Base-by-base conservation (phyloP, 2,113 vertebrate genomes). In the Nibea coibor region DNA sequence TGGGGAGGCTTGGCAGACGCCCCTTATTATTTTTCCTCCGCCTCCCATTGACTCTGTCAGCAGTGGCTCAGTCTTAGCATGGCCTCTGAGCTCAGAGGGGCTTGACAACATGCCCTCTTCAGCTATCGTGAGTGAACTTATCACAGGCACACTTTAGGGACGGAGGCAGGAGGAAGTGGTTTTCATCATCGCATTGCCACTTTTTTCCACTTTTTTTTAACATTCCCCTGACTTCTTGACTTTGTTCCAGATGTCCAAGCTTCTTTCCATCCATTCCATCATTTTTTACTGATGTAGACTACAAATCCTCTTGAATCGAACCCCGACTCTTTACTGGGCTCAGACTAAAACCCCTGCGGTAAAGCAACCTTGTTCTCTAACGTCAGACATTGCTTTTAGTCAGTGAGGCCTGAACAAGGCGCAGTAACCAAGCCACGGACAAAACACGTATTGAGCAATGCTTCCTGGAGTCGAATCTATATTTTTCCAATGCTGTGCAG, bases 1-100 rank as follows among this genome's bases (percentile, higher is more conserved):
- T 82, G 45, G 89, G 80, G 86, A 92, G 85, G 76, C 89, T 94
- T 93, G 93, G 91, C 91, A 90, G 85, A 89, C n/a, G 31, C 22
- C 80, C 78, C 82, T 92, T 94, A 86, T 93, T 94, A 91, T 95
- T 94, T 93, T 93, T 93, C 87, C 87, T 91, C 92, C 75, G 57
- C 81, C 91, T 92, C 89, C 89, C 87, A 87, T 92, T 89, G 83
- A 91, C 83, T 92, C 90, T 92, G 88, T 94, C 93, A 93, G 90
- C 88, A 83, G 81, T 73, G 81, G 74, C 67, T 94, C 74, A 59
- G 75, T 92, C 79, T 81, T 77, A 72, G 48, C 85, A 59, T 56
- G 58, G 53, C 45, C 72, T 82, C 76, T 2, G 51, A 87, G 67
- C 83, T 71, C 19, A 67, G 35, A 84, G 56, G 53, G 48, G 51